Percentiles rank a stretch among this genome's conserved stretches.
These are phyloP conservation scores for Harpalus rubripes DNA, from an alignment of 2,888 invertebrate genomes.

Conservation along the genomic window DNA sequence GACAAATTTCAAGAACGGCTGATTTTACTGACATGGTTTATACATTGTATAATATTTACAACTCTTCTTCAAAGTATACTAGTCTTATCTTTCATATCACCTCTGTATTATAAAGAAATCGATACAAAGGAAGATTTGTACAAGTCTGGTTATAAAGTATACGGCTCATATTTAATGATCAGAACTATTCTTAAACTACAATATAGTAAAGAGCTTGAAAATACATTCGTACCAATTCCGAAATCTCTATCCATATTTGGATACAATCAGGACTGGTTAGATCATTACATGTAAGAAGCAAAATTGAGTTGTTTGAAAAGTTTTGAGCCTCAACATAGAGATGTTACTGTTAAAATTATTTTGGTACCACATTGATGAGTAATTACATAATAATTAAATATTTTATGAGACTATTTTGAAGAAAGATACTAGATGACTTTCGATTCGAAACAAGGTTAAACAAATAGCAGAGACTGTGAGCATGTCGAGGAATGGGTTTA, in stretches of 20 bases:
- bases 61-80: conserved; percentile 48
- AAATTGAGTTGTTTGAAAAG: neutral
- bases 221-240: neutral
- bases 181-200: neutral
- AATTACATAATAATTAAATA: too few relatives aligned
- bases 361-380: too few relatives aligned
- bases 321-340: too few relatives aligned
- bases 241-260: neutral
- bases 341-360: too few relatives aligned
- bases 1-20: conserved; percentile 29
- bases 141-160: conserved; percentile 9
- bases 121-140: conserved; percentile 39
- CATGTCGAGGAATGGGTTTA: too few relatives aligned
- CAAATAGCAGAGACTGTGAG: too few relatives aligned
- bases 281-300: conserved; percentile 25
- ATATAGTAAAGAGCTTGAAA: neutral
- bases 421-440: too few relatives aligned
- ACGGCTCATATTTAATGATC: neutral
- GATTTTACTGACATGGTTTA: conserved; percentile 8
- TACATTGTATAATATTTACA: conserved; percentile 10
- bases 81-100: neutral
- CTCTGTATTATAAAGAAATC: conserved; percentile 16
- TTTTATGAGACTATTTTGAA: too few relatives aligned
- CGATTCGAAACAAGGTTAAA: too few relatives aligned
- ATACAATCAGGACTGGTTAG: neutral